phyloP scores from a whole-genome alignment of 2,797 vertebrate species.

The Capromys pilorides region DNA sequence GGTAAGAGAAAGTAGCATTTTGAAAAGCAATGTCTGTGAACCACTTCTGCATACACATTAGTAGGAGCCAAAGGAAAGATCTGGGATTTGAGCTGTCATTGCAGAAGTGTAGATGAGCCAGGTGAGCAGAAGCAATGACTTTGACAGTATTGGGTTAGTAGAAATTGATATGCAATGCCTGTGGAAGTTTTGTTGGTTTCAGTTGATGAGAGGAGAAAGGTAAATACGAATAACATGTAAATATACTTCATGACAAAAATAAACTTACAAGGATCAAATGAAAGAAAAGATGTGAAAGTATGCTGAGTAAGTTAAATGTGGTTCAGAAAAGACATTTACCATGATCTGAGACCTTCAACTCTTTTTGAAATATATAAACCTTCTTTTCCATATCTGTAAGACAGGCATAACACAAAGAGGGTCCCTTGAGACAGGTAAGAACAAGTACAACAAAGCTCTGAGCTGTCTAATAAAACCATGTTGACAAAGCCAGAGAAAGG shows the following conservation, averaged over 20 bases:
- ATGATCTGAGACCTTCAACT: not conserved
- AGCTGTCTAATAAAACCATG: not conserved
- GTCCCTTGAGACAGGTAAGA: not conserved
- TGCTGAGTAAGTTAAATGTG: conserved; percentile 54
- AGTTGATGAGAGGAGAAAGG: conserved; percentile 55
- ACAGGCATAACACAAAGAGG: too few relatives aligned
- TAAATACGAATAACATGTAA: conserved; percentile 75
- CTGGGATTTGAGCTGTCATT: not conserved
- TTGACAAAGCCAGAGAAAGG: not conserved
- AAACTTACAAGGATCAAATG: conserved; percentile 63
- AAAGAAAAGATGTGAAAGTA: conserved; percentile 19
- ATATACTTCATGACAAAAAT: conserved; percentile 69
- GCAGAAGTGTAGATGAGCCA: not conserved
- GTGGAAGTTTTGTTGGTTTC: conserved; percentile 52
- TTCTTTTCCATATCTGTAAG: not conserved
- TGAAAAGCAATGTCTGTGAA: not conserved
- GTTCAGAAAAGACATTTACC: not conserved
- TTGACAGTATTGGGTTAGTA: conserved; percentile 69
- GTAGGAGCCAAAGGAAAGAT: not conserved
- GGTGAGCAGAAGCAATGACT: conserved; percentile 6
- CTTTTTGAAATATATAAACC: not conserved
- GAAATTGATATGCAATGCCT: conserved; percentile 63
- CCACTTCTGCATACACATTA: not conserved
- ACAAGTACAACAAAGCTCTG: not conserved
- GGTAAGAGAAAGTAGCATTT: not conserved